These are phyloP conservation scores for Lepidocolaptes lacrymiger DNA, from an alignment of 2,797 vertebrate genomes.

Conservation along the genomic window DNA sequence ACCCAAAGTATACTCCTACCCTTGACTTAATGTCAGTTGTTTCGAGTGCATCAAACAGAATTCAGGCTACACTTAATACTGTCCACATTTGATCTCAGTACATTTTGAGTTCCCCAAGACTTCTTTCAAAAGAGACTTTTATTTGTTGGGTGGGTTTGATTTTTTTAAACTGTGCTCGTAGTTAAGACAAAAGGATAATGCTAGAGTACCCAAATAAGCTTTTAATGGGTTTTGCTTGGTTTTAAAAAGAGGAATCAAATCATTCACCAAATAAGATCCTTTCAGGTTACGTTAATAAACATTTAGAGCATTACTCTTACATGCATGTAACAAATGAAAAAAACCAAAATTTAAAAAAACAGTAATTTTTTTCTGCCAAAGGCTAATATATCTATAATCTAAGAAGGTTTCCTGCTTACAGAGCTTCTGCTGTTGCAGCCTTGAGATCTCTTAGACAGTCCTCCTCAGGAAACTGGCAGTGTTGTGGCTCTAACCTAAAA, in stretches of 20 bases:
- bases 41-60: background rate
- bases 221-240: background rate
- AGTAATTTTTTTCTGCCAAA: background rate
- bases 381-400: background rate
- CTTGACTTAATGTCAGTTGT: background rate
- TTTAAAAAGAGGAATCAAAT: background rate
- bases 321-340: background rate
- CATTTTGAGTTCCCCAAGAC: background rate
- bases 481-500: slow-evolving; percentile 75
- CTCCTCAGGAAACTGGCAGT: slow-evolving; percentile 72
- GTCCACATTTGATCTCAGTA: background rate
- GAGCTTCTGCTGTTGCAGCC: slow-evolving; percentile 81
- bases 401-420: slow-evolving; percentile 78
- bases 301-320: background rate
- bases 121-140: background rate
- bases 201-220: background rate
- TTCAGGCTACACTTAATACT: background rate
- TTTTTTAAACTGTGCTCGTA: background rate
- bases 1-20: background rate
- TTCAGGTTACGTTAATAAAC: background rate
- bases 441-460: slow-evolving; percentile 82
- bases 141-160: background rate
- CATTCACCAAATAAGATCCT: background rate
- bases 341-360: rapidly evolving
- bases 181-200: background rate